Evolutionary conservation across 2,113 vertebrate species (phyloP).

Genomic region (Henicopernis longicauda): DNA sequence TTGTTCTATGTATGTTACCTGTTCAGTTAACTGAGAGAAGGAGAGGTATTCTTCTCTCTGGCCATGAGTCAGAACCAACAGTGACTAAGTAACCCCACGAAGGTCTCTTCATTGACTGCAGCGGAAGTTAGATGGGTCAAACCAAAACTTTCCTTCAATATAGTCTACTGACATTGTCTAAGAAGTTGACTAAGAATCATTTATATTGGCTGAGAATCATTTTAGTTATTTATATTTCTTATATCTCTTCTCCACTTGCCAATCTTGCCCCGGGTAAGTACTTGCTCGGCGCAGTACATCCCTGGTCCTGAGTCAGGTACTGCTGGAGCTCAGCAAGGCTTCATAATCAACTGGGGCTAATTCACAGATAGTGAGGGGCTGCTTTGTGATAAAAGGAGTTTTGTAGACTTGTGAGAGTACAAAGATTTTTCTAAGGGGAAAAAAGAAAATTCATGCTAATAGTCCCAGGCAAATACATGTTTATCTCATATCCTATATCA

Average conservation of each 20-base stretch:
- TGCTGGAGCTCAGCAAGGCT: neutral
- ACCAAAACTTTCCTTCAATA: neutral
- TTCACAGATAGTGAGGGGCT: neutral
- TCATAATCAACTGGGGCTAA: neutral
- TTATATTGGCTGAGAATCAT: neutral
- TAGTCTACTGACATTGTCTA: too few species aligned
- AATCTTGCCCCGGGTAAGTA: neutral
- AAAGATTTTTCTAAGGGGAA: neutral
- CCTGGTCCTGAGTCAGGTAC: neutral
- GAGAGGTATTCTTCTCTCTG: neutral
- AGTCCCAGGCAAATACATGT: neutral
- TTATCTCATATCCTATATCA: neutral
- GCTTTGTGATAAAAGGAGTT: neutral
- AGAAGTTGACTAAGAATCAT: neutral
- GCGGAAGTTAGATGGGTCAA: neutral
- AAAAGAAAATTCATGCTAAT: neutral
- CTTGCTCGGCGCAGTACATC: rapidly evolving
- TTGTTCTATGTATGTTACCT: neutral
- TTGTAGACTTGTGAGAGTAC: neutral
- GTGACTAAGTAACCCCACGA: neutral
- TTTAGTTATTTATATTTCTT: neutral
- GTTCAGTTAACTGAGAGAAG: neutral
- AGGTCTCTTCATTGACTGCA: neutral
- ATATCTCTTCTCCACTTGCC: too few species aligned
- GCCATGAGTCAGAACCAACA: neutral